These are phyloP conservation scores for Eurytoma adleriae DNA, from an alignment of 2,888 invertebrate genomes.

Conservation along the genomic window DNA sequence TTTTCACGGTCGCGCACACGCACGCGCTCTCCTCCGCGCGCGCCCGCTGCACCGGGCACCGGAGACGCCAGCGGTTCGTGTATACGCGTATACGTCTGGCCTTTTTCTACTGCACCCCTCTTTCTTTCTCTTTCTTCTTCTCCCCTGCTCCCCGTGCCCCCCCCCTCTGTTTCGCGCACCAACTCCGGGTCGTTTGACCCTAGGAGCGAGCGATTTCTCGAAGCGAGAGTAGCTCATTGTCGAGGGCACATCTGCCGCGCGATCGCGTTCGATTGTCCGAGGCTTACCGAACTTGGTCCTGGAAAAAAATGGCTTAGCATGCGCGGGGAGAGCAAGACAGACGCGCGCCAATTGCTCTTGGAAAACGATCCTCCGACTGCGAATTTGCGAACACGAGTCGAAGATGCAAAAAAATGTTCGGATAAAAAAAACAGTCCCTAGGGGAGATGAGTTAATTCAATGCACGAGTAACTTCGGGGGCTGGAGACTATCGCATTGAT, in stretches of 20 bases:
- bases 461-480: too few relatives aligned
- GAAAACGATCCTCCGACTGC: conserved; percentile 50
- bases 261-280: conserved; percentile 73
- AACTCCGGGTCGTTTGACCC: conserved; percentile 8
- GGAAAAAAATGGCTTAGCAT: conserved; percentile 70
- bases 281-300: conserved; percentile 71
- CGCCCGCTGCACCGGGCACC: conserved; percentile 50
- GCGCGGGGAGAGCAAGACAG: conserved; percentile 54
- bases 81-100: conserved; percentile 30
- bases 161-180: conserved; percentile 61
- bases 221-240: conserved; percentile 67
- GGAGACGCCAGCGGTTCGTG: background rate
- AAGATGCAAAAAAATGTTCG: too few relatives aligned
- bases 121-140: conserved; percentile 65
- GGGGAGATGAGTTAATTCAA: too few relatives aligned
- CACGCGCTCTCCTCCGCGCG: conserved; percentile 57
- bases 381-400: conserved; percentile 11
- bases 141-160: conserved; percentile 60
- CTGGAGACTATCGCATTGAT: too few relatives aligned
- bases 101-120: conserved; percentile 58
- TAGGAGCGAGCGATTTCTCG: conserved; percentile 41
- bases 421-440: too few relatives aligned
- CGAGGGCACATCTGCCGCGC: conserved; percentile 74
- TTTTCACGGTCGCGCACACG: conserved; percentile 51
- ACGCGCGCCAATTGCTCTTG: conserved; percentile 36